A percentile compares a stretch with the other conserved stretches of the same genome.
Conservation (phyloP, 2,888 invertebrate species). For the Amaurobius ferox region DNA sequence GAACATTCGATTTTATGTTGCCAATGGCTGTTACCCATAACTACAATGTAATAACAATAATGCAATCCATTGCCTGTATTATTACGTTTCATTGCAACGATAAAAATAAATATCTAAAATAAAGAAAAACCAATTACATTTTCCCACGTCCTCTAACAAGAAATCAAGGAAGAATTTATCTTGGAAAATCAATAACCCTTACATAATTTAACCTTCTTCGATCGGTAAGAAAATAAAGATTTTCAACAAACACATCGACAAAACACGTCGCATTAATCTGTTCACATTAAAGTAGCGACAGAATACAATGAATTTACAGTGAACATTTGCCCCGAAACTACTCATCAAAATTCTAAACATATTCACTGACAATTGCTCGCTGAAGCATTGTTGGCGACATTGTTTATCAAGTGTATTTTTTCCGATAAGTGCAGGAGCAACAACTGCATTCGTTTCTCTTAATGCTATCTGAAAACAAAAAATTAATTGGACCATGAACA, state of each 20-base stretch:
- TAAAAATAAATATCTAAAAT: too few species aligned
- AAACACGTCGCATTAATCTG: background rate
- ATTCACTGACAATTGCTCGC: background rate
- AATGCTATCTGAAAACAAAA: background rate
- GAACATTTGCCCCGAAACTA: background rate
- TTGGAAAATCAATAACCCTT: background rate
- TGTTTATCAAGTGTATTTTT: background rate
- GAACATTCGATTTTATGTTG: too few species aligned
- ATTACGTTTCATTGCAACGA: too few species aligned
- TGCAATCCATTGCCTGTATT: too few species aligned
- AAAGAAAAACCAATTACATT: background rate
- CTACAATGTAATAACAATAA: too few species aligned
- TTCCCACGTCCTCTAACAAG: background rate
- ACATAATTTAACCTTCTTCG: background rate
- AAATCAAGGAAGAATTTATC: background rate
- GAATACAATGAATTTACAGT: background rate
- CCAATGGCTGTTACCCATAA: too few species aligned
- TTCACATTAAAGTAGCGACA: too few species aligned
- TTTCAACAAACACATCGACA: background rate
- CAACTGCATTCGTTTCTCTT: background rate
- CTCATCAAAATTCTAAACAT: background rate
- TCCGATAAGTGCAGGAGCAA: background rate
- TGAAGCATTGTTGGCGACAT: background rate
- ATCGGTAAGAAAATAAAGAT: background rate
- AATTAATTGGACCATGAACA: background rate